phyloP scores from a whole-genome alignment of 2,113 vertebrate species.

The Hydrolagus affinis region DNA sequence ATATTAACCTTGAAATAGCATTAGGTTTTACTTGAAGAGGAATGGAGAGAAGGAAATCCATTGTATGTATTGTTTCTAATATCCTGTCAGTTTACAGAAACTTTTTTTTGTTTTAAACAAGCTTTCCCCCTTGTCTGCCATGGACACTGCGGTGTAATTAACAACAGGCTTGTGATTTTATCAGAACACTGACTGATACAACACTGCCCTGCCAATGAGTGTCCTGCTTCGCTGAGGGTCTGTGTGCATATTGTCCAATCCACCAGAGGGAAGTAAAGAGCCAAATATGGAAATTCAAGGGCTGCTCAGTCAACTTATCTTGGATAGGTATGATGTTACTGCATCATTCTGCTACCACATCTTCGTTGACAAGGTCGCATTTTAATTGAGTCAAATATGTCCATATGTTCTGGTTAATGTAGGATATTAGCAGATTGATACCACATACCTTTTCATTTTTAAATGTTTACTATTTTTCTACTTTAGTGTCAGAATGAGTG shows the following conservation, averaged over 20 bases:
- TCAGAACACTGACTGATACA: not conserved
- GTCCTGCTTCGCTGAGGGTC: not conserved
- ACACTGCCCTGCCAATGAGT: not conserved
- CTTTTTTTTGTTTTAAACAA: not conserved
- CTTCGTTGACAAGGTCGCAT: not conserved
- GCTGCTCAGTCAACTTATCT: not conserved
- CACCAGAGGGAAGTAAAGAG: slow-evolving; percentile 31
- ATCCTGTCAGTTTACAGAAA: not conserved
- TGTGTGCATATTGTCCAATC: not conserved
- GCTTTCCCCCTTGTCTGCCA: not conserved
- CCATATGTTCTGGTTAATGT: not conserved
- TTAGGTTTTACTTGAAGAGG: too few species aligned
- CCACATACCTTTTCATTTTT: not conserved
- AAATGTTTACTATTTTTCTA: not conserved
- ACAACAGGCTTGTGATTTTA: not conserved
- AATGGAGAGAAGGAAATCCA: not conserved
- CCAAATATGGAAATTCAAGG: not conserved
- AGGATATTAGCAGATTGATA: not conserved
- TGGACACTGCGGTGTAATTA: not conserved
- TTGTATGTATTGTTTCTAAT: not conserved
- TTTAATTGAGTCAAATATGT: not conserved
- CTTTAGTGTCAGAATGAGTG: not conserved
- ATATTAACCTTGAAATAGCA: not conserved
- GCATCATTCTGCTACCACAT: not conserved
- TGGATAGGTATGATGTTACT: not conserved